A percentile compares a stretch with the other conserved stretches of the same genome.
Evolutionary conservation across 2,888 invertebrate species (phyloP).

Genomic region (Criorhina ranunculi): DNA sequence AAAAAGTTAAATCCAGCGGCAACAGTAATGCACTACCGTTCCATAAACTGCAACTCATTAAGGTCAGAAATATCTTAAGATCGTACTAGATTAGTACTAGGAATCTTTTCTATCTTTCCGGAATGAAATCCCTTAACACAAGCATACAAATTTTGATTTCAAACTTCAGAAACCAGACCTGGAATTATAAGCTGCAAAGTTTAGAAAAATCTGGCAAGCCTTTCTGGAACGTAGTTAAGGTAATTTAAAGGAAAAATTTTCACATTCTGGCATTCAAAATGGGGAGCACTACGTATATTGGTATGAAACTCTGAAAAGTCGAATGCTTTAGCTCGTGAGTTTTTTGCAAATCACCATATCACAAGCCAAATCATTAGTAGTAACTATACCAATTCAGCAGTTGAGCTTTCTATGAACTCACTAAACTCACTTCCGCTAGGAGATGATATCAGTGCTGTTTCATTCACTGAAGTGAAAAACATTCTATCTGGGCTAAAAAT

Average conservation of each 20-base stretch:
- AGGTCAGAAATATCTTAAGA: background rate
- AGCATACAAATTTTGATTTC: background rate
- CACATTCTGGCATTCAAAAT: background rate
- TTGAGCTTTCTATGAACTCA: too few relatives aligned
- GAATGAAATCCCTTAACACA: background rate
- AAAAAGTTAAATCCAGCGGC: background rate
- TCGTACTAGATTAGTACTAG: background rate
- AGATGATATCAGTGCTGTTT: background rate
- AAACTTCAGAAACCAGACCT: background rate
- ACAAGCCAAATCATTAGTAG: too few relatives aligned
- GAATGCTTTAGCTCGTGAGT: background rate
- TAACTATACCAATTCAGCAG: background rate
- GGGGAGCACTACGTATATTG: background rate
- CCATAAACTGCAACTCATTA: background rate
- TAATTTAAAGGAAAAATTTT: background rate
- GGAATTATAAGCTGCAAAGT: background rate
- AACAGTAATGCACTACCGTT: background rate
- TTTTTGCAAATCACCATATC: background rate
- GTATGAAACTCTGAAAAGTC: background rate
- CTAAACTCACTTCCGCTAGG: background rate
- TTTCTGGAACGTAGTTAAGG: background rate
- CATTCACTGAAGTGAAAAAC: background rate
- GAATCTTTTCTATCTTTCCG: background rate
- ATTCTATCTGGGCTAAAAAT: background rate
- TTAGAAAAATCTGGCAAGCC: background rate